Conservation (phyloP, 1,140 invertebrate species). For the Halotydeus destructor region DNA sequence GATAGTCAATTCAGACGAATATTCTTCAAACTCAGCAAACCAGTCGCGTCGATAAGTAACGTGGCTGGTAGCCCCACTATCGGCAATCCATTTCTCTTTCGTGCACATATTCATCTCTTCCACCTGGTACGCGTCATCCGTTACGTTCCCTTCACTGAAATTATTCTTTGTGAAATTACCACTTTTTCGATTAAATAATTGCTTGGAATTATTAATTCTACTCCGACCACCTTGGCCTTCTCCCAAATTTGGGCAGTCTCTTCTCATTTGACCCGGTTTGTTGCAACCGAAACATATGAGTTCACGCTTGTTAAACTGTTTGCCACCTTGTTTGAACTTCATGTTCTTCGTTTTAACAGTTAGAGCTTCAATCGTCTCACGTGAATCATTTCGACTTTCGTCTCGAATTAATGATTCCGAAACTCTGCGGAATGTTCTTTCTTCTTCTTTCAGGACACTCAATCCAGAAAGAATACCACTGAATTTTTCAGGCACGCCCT, state of each 20-base stretch:
- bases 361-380: too few relatives aligned
- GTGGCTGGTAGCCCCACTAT: slow-evolving; percentile 1
- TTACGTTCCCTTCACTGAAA: not conserved
- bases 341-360: too few relatives aligned
- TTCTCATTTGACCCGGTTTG: not conserved
- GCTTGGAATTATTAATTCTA: too few relatives aligned
- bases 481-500: too few relatives aligned
- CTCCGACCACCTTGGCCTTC: not conserved
- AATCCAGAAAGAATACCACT: too few relatives aligned
- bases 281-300: not conserved
- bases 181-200: too few relatives aligned
- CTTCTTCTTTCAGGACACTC: too few relatives aligned
- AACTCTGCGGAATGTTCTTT: too few relatives aligned
- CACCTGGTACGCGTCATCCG: not conserved
- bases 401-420: too few relatives aligned
- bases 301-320: not conserved
- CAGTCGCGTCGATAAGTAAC: not conserved
- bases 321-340: too few relatives aligned
- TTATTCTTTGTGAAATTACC: too few relatives aligned
- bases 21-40: not conserved
- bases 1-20: not conserved
- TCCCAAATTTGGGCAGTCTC: not conserved
- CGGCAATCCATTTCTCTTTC: not conserved
- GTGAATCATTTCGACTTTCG: too few relatives aligned
- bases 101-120: not conserved